Evolutionary conservation across 2,113 vertebrate species (phyloP).

Genomic region (Eublepharis macularius): DNA sequence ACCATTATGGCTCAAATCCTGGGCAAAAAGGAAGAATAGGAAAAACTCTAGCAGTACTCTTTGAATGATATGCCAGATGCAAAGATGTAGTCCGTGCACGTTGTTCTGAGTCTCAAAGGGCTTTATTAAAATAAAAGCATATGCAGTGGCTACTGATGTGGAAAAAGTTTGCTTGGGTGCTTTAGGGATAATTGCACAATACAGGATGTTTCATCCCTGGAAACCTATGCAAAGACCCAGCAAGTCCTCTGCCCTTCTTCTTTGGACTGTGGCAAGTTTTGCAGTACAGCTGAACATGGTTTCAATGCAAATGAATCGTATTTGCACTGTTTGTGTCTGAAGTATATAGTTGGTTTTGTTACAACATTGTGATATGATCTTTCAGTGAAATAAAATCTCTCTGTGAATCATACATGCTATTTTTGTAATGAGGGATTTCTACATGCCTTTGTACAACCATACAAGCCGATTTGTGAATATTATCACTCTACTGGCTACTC

Average conservation of each 20-base stretch:
- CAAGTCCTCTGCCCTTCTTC: conserved; percentile 27
- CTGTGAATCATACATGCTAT: neutral
- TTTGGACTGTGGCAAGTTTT: conserved; percentile 2
- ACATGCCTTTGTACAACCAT: no score
- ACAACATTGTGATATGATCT: neutral
- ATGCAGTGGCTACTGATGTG: conserved; percentile 44
- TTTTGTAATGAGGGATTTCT: neutral
- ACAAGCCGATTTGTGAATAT: no score
- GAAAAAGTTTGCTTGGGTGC: conserved; percentile 52
- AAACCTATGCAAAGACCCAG: conserved; percentile 39
- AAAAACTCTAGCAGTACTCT: neutral
- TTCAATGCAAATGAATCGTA: neutral
- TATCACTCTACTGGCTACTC: no score
- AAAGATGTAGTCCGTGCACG: conserved; percentile 19
- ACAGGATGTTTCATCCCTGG: conserved; percentile 21
- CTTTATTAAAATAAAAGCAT: conserved; percentile 67
- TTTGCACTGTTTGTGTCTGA: neutral
- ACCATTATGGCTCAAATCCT: neutral
- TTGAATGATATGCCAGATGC: conserved; percentile 2
- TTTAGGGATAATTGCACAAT: conserved; percentile 38
- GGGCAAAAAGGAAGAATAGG: neutral
- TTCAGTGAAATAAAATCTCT: no score
- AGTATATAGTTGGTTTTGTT: neutral
- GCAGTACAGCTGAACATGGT: conserved; percentile 12
- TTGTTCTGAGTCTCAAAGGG: conserved; percentile 48